These are phyloP conservation scores for Mechanitis messenoides DNA, from an alignment of 2,888 invertebrate genomes.

Conservation along the genomic window DNA sequence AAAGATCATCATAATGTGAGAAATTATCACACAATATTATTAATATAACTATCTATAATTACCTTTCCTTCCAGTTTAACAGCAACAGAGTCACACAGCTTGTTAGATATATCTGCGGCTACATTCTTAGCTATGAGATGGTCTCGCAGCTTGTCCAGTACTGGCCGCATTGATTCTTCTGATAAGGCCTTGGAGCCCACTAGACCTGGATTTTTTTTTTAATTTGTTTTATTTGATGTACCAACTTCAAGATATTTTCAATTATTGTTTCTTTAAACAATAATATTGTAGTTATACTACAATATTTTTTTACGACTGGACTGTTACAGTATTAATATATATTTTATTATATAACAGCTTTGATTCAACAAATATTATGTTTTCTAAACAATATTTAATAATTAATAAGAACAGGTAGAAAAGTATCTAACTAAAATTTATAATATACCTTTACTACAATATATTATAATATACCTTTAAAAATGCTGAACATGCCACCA, in stretches of 20 bases:
- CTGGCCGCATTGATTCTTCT: conserved; percentile 87
- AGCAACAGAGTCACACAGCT: conserved; percentile 95
- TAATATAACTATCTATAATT: conserved; percentile 7
- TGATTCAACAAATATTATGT: no score
- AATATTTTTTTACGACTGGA: no score
- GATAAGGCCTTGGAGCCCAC: conserved; percentile 94
- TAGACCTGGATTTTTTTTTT: conserved; percentile 68
- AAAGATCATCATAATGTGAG: no score
- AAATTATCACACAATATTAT: no score
- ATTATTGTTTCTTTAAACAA: no score
- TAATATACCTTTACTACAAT: not conserved
- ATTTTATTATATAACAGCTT: no score
- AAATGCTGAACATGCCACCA: conserved; percentile 87
- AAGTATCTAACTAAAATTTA: no score
- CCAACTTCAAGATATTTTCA: no score
- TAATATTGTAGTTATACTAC: no score
- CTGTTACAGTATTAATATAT: no score
- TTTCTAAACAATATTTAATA: no score
- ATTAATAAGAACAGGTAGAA: no score
- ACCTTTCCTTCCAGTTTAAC: conserved; percentile 92
- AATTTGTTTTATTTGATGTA: not conserved
- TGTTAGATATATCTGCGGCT: conserved; percentile 94
- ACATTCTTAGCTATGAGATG: conserved; percentile 98
- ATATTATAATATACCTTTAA: conserved; percentile 74
- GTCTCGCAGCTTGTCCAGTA: conserved; percentile 94